phyloP scores from a whole-genome alignment of 2,113 vertebrate genomes.

The Heptranchias perlo region DNA sequence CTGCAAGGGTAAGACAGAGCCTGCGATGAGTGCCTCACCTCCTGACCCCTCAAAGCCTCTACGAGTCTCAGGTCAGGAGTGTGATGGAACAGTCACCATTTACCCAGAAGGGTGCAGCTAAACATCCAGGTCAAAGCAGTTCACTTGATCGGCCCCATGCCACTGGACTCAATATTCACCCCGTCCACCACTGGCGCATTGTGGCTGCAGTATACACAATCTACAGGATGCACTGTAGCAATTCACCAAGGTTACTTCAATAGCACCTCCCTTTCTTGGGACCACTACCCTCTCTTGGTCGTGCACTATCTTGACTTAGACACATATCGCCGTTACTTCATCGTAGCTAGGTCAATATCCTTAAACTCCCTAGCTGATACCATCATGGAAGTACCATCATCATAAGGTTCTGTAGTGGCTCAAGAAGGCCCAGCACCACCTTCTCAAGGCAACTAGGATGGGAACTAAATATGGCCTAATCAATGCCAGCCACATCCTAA shows the following conservation, averaged over 20 bases:
- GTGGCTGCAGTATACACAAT: too few relatives aligned
- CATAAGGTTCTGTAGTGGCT: neutral
- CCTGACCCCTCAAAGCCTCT: neutral
- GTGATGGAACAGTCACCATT: neutral
- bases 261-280: neutral
- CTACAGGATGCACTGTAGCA: neutral
- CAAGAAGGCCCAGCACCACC: neutral
- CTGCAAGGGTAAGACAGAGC: neutral
- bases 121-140: neutral
- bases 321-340: neutral
- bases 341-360: neutral
- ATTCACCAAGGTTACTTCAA: neutral
- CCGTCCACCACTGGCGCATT: too few relatives aligned
- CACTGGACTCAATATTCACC: neutral
- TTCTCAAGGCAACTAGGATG: neutral
- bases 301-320: neutral
- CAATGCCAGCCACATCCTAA: too few relatives aligned
- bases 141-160: neutral
- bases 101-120: too few relatives aligned
- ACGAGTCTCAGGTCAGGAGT: neutral
- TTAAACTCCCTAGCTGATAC: neutral
- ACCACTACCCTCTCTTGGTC: neutral
- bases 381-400: neutral
- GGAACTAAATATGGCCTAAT: too few relatives aligned
- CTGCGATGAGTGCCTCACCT: neutral